phyloP scores from a whole-genome alignment of 2,113 vertebrate genomes.

The Pongo abelii region DNA sequence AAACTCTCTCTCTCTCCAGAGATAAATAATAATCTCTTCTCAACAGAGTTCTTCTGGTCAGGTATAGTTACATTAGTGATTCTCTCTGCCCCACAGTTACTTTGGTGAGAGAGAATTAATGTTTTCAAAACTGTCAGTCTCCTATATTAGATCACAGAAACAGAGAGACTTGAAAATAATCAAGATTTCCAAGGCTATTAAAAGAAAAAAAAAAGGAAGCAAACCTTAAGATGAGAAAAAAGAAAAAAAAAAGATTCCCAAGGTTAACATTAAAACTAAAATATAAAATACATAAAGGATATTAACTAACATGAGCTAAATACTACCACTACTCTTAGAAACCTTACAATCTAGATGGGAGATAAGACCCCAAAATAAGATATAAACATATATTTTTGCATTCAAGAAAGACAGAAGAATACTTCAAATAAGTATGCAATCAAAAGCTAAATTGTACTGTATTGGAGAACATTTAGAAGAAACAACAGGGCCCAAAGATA shows the following conservation, averaged over 20 bases:
- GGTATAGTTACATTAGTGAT: background rate
- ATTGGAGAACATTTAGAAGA: background rate
- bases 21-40: constrained; percentile 42
- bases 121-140: constrained; percentile 63
- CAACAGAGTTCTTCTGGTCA: constrained; percentile 10
- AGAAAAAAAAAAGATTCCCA: background rate
- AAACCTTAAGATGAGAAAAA: too few relatives aligned
- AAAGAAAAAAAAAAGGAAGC: too few relatives aligned
- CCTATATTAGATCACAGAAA: constrained; percentile 41
- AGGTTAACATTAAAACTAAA: constrained; percentile 59
- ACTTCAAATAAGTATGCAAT: background rate
- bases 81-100: constrained; percentile 48
- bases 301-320: constrained; percentile 35
- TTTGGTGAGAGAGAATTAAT: constrained; percentile 35
- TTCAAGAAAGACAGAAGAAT: constrained; percentile 29
- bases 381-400: background rate
- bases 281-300: constrained; percentile 36
- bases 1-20: constrained; percentile 37
- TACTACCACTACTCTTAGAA: background rate
- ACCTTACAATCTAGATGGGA: background rate
- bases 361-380: background rate
- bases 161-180: constrained; percentile 53
- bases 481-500: background rate
- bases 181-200: constrained; percentile 24
- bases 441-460: background rate